These are phyloP conservation scores for Saguinus midas DNA, from an alignment of 2,113 vertebrate species.

Conservation along the genomic window DNA sequence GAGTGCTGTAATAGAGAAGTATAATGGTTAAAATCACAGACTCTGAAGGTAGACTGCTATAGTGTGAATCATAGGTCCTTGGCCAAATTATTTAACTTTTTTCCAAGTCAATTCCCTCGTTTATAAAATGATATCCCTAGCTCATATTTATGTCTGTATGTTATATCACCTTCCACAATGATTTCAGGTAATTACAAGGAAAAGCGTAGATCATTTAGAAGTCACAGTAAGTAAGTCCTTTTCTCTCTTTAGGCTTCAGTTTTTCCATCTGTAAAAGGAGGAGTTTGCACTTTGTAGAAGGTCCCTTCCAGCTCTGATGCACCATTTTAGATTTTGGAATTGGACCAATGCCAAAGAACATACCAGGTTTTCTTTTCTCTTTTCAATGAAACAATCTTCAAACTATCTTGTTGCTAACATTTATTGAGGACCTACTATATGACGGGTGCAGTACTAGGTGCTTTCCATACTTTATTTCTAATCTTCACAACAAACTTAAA, in stretches of 20 bases:
- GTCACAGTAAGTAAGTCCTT: neutral
- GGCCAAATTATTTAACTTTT: conserved; percentile 24
- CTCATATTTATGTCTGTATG: neutral
- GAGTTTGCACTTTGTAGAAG: neutral
- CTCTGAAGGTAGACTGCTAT: neutral
- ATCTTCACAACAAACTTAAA: neutral
- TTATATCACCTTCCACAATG: neutral
- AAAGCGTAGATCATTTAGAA: conserved; percentile 31
- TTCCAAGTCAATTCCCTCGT: neutral
- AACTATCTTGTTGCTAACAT: neutral
- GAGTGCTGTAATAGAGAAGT: neutral
- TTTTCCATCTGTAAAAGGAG: conserved; percentile 32
- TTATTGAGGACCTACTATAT: neutral
- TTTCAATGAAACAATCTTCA: neutral
- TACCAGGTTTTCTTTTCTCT: neutral
- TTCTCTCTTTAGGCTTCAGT: conserved; percentile 11
- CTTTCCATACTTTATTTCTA: conserved; percentile 30
- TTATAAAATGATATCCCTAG: conserved; percentile 3
- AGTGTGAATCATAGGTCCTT: conserved; percentile 12
- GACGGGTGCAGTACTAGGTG: neutral
- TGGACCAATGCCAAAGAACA: conserved; percentile 4
- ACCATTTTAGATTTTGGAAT: conserved; percentile 35
- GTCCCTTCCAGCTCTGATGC: neutral
- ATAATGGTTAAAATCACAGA: conserved; percentile 21
- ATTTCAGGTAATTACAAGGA: conserved; percentile 21